Conservation (phyloP, 2,888 invertebrate species). For the Mythimna impura region DNA sequence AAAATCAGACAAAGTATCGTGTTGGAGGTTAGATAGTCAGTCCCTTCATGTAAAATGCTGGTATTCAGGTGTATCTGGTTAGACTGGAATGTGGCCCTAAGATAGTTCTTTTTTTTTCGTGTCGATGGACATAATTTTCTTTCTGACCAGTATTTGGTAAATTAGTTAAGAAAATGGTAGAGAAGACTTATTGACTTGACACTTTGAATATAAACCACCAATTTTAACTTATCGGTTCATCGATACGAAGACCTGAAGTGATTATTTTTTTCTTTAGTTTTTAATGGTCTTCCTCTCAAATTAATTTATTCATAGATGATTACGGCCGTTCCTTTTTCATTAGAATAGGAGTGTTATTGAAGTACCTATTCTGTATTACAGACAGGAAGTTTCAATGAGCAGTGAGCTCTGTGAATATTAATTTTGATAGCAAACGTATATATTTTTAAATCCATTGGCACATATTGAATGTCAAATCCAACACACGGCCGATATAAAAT, state of each 20-base stretch:
- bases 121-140: no score
- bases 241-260: not conserved
- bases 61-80: not conserved
- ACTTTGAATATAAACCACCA: constrained; percentile 13
- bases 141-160: no score
- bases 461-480: constrained; percentile 50
- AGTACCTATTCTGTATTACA: constrained; percentile 36
- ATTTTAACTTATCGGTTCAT: constrained; percentile 16
- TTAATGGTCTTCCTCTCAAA: constrained; percentile 19
- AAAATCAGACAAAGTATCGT: no score
- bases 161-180: not conserved
- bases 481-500: constrained; percentile 30
- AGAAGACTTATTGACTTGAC: not conserved
- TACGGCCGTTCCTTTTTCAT: constrained; percentile 29
- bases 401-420: constrained; percentile 49
- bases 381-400: constrained; percentile 52
- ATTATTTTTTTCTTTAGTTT: constrained; percentile 25
- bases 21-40: not conserved
- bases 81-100: no score
- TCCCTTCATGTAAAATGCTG: not conserved
- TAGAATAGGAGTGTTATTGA: constrained; percentile 38
- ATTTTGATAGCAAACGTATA: constrained; percentile 34
- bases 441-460: constrained; percentile 28
- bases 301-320: constrained; percentile 24
- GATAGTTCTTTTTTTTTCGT: no score